phyloP scores from a whole-genome alignment of 2,797 vertebrate genomes.

The Pangasius krempfi region DNA sequence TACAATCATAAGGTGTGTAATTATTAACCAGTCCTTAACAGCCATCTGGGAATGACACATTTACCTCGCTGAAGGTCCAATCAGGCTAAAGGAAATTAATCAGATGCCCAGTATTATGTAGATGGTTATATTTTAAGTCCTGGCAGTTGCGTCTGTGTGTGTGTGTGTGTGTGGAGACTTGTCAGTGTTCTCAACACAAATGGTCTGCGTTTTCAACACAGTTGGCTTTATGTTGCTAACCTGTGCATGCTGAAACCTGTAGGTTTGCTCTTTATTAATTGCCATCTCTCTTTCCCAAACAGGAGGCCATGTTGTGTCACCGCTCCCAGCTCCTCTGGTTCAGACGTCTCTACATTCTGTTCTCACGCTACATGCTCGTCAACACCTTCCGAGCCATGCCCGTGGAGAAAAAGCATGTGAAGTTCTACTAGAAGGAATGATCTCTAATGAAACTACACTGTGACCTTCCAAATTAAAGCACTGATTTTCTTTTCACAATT shows the following conservation, averaged over 20 bases:
- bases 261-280: not conserved
- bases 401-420: constrained; percentile 67
- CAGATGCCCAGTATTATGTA: not conserved
- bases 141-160: not conserved
- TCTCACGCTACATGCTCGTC: constrained; percentile 91
- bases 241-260: not conserved
- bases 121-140: not conserved
- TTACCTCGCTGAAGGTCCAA: not conserved
- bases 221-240: not conserved
- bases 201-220: not conserved
- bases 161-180: not conserved
- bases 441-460: not conserved
- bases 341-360: constrained; percentile 83
- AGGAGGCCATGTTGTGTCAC: constrained; percentile 92
- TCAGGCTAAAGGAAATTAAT: not conserved
- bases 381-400: constrained; percentile 85
- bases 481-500: not conserved
- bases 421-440: constrained; percentile 68
- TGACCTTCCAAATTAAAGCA: constrained; percentile 28
- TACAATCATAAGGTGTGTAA: not conserved
- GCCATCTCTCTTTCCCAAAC: not conserved
- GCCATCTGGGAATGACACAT: not conserved
- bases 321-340: constrained; percentile 92
- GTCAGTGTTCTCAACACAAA: not conserved
- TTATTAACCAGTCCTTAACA: not conserved